These are phyloP conservation scores for Sesia apiformis DNA, from an alignment of 2,888 invertebrate genomes.

Conservation along the genomic window DNA sequence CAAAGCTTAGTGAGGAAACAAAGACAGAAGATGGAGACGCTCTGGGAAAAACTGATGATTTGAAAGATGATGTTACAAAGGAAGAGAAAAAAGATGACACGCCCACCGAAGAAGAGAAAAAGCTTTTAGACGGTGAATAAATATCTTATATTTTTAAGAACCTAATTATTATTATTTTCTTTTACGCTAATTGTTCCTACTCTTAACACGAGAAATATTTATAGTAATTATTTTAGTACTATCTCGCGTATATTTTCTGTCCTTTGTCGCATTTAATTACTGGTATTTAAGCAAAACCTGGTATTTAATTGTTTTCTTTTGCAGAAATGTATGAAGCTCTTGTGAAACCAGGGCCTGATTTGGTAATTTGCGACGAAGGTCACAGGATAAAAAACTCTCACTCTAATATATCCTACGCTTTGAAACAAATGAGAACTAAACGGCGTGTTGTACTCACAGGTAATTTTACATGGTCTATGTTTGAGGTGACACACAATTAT, in stretches of 20 bases:
- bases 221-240: too few relatives aligned
- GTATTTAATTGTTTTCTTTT: constrained; percentile 17
- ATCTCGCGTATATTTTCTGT: too few relatives aligned
- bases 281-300: background rate
- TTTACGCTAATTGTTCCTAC: too few relatives aligned
- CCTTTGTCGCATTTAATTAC: too few relatives aligned
- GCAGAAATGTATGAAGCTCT: constrained; percentile 87
- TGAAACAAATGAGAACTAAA: constrained; percentile 96
- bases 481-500: too few relatives aligned
- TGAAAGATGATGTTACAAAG: constrained; percentile 73
- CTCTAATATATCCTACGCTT: constrained; percentile 95
- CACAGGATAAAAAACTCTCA: constrained; percentile 99
- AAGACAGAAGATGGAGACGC: constrained; percentile 50
- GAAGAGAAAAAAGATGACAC: constrained; percentile 62
- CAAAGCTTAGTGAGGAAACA: constrained; percentile 44
- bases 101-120: constrained; percentile 76
- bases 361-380: constrained; percentile 97
- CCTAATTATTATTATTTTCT: background rate
- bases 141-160: background rate
- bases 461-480: constrained; percentile 9
- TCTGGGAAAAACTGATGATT: constrained; percentile 51
- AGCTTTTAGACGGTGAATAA: constrained; percentile 80
- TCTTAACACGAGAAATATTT: too few relatives aligned
- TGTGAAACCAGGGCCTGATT: constrained; percentile 93
- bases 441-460: constrained; percentile 95